Evolutionary conservation across 2,888 invertebrate species (phyloP).

Genomic region (Chesias legatella): DNA sequence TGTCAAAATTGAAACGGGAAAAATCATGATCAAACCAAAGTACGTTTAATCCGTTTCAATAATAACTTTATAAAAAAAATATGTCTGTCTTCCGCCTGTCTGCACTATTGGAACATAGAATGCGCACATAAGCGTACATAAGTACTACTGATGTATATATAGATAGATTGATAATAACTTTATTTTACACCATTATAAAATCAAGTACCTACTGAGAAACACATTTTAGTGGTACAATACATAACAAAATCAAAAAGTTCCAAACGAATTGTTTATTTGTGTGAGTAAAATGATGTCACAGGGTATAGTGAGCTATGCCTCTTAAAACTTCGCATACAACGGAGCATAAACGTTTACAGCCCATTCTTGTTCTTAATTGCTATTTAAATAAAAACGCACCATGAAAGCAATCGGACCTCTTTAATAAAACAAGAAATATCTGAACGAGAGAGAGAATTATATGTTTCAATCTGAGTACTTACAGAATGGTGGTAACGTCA

Average conservation of each 20-base stretch:
- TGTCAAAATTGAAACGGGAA: too few species aligned
- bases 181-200: too few species aligned
- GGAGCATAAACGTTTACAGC: conserved; percentile 70
- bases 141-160: too few species aligned
- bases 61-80: too few species aligned
- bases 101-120: too few species aligned
- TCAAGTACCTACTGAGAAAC: too few species aligned
- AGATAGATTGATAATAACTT: too few species aligned
- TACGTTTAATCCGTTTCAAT: too few species aligned
- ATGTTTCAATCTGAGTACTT: conserved; percentile 40
- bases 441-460: conserved; percentile 50
- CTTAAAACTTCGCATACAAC: conserved; percentile 63
- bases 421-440: conserved; percentile 48
- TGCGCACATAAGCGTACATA: too few species aligned
- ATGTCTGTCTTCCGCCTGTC: too few species aligned
- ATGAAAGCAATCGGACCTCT: conserved; percentile 61
- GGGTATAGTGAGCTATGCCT: conserved; percentile 47
- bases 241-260: conserved; percentile 19
- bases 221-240: too few species aligned
- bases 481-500: conserved; percentile 39
- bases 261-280: conserved; percentile 31
- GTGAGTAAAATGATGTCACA: conserved; percentile 57
- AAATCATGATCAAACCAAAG: too few species aligned
- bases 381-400: conserved; percentile 76
- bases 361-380: conserved; percentile 77